Percentiles rank a stretch among this genome's conserved stretches.
Conservation (phyloP, 2,113 vertebrate genomes). For the Microtus ochrogaster region DNA sequence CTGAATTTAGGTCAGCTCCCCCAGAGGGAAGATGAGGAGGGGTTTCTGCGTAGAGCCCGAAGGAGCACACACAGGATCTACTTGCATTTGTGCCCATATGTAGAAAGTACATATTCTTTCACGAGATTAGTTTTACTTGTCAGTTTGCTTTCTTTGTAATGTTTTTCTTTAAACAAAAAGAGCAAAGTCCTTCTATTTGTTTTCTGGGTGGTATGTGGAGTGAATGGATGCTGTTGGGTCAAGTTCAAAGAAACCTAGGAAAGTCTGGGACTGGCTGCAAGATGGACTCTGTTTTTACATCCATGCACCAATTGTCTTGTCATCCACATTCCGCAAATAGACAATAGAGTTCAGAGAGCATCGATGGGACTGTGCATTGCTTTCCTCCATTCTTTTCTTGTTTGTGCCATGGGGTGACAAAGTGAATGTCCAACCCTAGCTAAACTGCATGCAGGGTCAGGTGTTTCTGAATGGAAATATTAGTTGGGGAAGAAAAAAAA, state of each 20-base stretch:
- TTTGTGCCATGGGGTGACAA: background rate
- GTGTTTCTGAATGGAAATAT: background rate
- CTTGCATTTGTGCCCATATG: background rate
- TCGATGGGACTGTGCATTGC: background rate
- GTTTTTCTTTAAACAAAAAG: background rate
- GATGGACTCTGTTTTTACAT: background rate
- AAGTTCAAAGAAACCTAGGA: background rate
- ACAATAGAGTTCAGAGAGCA: background rate
- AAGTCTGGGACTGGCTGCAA: background rate
- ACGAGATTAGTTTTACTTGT: background rate
- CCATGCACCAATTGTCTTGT: background rate
- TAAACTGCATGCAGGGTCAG: background rate
- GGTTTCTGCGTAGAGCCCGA: background rate
- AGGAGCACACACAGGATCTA: background rate
- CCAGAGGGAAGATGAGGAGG: background rate
- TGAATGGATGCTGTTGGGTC: background rate
- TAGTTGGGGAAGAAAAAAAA: background rate
- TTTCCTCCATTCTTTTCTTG: background rate
- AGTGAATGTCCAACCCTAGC: background rate
- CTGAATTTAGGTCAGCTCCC: background rate
- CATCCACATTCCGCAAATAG: background rate
- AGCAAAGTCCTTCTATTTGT: background rate
- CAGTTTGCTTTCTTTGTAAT: background rate
- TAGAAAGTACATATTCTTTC: background rate
- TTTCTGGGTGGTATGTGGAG: background rate